These are phyloP conservation scores for Pituophis catenifer DNA, from an alignment of 2,113 vertebrate genomes.

Conservation along the genomic window DNA sequence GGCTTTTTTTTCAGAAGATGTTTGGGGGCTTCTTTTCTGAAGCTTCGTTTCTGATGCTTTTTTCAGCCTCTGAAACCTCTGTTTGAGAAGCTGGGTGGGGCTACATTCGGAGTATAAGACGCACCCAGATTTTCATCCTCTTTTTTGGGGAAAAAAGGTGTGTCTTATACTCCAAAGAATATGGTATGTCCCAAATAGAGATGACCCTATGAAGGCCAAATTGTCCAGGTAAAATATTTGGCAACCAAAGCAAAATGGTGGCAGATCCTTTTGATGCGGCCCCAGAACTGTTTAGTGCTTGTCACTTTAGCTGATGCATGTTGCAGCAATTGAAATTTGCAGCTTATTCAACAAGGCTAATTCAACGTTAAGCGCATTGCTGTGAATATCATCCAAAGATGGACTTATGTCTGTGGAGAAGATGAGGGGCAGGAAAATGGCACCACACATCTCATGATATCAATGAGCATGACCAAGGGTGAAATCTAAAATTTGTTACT, in stretches of 20 bases:
- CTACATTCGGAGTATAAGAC: too few species aligned
- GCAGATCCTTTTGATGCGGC: neutral
- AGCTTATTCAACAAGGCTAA: neutral
- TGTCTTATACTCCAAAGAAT: too few species aligned
- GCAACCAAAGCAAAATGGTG: neutral
- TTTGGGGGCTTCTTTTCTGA: too few species aligned
- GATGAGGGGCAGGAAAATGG: neutral
- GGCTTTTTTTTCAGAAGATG: too few species aligned
- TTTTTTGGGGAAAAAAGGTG: too few species aligned
- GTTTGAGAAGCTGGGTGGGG: too few species aligned
- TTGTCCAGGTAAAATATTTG: neutral
- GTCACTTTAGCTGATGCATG: neutral
- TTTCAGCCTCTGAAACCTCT: too few species aligned
- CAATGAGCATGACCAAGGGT: neutral
- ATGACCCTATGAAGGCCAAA: neutral
- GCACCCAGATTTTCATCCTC: too few species aligned
- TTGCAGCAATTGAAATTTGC: neutral
- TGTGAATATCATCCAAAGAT: neutral
- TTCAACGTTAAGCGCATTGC: neutral
- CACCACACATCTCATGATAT: neutral
- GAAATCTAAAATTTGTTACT: too few species aligned
- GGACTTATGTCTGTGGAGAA: neutral
- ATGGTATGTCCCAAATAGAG: neutral
- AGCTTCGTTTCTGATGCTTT: too few species aligned
- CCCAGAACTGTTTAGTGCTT: neutral